These are phyloP conservation scores for Willisornis vidua DNA, from an alignment of 2,113 vertebrate genomes.

Conservation along the genomic window DNA sequence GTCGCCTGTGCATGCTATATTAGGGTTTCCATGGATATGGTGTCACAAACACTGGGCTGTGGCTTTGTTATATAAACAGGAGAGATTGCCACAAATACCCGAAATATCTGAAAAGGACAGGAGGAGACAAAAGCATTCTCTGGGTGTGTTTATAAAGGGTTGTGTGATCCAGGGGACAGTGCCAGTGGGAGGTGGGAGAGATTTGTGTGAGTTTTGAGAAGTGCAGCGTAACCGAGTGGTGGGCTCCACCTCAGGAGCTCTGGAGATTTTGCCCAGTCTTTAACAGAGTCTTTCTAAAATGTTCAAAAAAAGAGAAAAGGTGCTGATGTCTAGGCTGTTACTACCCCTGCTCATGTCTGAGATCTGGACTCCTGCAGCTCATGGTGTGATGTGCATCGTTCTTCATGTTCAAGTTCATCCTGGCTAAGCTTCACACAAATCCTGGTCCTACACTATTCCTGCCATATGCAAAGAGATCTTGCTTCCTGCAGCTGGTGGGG, in stretches of 20 bases:
- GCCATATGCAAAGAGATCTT: not conserved
- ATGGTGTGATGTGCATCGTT: accelerated
- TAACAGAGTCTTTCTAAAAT: not conserved
- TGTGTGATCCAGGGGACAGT: not conserved
- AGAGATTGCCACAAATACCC: conserved; percentile 63
- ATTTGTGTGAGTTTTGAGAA: not conserved
- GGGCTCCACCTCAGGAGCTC: accelerated
- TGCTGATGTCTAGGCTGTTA: not conserved
- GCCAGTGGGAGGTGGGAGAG: not conserved
- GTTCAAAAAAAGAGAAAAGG: too few species aligned
- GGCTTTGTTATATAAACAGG: conserved; percentile 72
- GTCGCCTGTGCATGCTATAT: conserved; percentile 65
- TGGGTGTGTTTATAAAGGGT: not conserved
- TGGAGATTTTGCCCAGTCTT: not conserved
- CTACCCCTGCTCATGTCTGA: not conserved
- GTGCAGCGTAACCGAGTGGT: not conserved
- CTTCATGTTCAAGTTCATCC: not conserved
- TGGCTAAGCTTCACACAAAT: not conserved
- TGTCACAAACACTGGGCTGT: conserved; percentile 65
- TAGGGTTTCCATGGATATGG: conserved; percentile 72
- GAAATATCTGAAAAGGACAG: conserved; percentile 53
- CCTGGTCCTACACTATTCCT: not conserved
- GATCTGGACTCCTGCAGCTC: not conserved
- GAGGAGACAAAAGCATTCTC: conserved; percentile 9
- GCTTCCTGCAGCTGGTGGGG: not conserved